Evolutionary conservation across 2,797 vertebrate genomes (phyloP).

Genomic region (Hippocampus kuda): DNA sequence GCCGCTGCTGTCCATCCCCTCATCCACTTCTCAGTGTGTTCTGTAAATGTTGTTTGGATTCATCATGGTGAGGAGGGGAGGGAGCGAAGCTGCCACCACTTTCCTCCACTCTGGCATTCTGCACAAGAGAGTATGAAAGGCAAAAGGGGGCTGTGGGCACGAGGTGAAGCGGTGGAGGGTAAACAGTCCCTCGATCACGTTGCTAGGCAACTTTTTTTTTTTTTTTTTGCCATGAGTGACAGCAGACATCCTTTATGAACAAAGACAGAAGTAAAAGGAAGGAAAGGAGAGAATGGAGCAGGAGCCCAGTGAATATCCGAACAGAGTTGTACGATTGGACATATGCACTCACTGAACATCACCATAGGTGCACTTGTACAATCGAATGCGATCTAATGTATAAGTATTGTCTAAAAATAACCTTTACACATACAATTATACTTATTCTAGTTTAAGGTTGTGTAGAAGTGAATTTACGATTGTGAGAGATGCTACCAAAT

Average conservation of each 20-base stretch:
- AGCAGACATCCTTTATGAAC: slow-evolving; percentile 48
- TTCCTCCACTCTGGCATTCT: slow-evolving; percentile 28
- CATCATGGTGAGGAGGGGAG: slow-evolving; percentile 24
- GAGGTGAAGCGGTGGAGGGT: slow-evolving; percentile 48
- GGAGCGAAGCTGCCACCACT: slow-evolving; percentile 24
- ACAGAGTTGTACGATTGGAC: background rate
- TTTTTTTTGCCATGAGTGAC: slow-evolving; percentile 48
- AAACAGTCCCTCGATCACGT: slow-evolving; percentile 55
- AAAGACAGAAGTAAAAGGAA: slow-evolving; percentile 46
- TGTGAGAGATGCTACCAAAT: background rate
- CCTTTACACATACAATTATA: slow-evolving; percentile 7
- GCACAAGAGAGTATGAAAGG: slow-evolving; percentile 13
- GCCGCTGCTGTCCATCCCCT: background rate
- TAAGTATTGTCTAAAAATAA: slow-evolving; percentile 5
- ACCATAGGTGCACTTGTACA: slow-evolving; percentile 5
- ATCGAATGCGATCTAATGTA: slow-evolving; percentile 4
- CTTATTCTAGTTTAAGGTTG: background rate
- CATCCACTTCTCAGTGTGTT: slow-evolving; percentile 31
- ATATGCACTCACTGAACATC: background rate
- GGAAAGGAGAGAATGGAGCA: slow-evolving; percentile 20
- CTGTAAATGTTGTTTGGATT: slow-evolving; percentile 40
- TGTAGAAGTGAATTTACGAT: background rate
- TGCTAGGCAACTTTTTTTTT: slow-evolving; percentile 61
- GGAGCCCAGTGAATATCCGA: slow-evolving; percentile 10
- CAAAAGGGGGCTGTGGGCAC: slow-evolving; percentile 32